Evolutionary conservation across 2,888 invertebrate species (phyloP).

Genomic region (Eupithecia insigniata): DNA sequence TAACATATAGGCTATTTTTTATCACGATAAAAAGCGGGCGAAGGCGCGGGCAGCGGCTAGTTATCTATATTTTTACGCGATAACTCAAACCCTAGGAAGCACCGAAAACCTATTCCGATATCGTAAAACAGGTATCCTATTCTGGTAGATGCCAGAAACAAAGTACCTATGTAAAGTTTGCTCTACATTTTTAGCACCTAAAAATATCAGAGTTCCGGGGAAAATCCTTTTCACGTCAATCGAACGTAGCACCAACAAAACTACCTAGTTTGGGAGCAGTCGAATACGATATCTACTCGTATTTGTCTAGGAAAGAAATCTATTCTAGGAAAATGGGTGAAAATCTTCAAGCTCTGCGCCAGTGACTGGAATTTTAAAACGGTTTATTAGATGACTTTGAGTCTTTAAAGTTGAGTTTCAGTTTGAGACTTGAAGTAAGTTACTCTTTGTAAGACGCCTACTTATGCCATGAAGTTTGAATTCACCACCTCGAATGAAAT

Average conservation of each 20-base stretch:
- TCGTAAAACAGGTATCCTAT: neutral
- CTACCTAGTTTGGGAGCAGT: slow-evolving; percentile 4
- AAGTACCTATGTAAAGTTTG: neutral
- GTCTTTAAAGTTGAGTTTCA: slow-evolving; percentile 34
- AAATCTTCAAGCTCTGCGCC: slow-evolving; percentile 40
- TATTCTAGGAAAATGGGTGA: slow-evolving; percentile 44
- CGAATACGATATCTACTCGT: slow-evolving; percentile 19
- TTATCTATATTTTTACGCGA: neutral
- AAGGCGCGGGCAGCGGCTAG: no score
- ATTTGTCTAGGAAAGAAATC: slow-evolving; percentile 44
- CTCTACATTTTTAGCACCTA: slow-evolving; percentile 1
- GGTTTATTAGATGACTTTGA: slow-evolving; percentile 42
- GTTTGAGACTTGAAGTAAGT: slow-evolving; percentile 13
- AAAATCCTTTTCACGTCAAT: slow-evolving; percentile 2
- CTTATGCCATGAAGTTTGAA: slow-evolving; percentile 16
- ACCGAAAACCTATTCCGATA: neutral
- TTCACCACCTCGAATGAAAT: neutral
- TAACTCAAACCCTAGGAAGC: neutral
- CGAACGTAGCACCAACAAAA: slow-evolving; percentile 2
- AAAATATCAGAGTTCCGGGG: neutral
- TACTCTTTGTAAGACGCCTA: slow-evolving; percentile 15
- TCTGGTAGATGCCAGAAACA: neutral
- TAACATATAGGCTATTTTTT: no score
- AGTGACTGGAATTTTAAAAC: slow-evolving; percentile 41
- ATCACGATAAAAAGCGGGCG: no score